Evolutionary conservation across 2,888 invertebrate species (phyloP), one percentile per base, ranked within the genome.

Genomic region (Drosophila nigritarsus): DNA sequence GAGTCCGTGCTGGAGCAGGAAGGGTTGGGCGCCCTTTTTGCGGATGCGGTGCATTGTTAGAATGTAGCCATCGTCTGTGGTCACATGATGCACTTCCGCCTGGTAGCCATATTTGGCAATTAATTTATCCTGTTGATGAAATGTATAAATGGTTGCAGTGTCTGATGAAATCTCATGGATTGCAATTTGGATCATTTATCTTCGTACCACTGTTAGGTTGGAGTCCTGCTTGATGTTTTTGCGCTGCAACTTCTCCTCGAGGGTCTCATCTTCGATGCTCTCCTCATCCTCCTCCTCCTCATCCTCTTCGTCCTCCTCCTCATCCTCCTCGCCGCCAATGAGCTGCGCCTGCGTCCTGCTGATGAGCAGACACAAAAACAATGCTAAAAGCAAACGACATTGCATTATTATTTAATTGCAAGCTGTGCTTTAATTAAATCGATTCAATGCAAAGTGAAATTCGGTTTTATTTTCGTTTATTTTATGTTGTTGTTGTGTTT

Each of bases 51-150:
- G 97, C 92, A 97, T 90, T 69, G 95, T 94, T 79, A 98, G 93
- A 32, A 97, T 95, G 90, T 97, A 98, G 1, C 96, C 97, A 93
- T 98, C 98, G 40, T 94, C 91, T 0, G 98, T 98, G 54, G 93
- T 94, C 29, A 96, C 95, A 18, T 91, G 90, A 90, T 96, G 95
- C 45, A 94, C 94, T 92, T 96, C 96, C 34, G 95, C 92, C 13
- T 94, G 94, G 90, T 96, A 96, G 11, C 95, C 94, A 86, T 96
- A 95, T 83, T 95, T 95, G 64, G 92, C 91, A 34, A 96, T 94
- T 65, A 96, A 91, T 81, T 94, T 92, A 86, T 92, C 92, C 92
- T 91, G 82, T 75, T 75, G 70, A 71, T 73, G 82, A 87, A 78
- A 82, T 73, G 73, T 60, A 48, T 66, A 67, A 79, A 55, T 79